phyloP scores from a whole-genome alignment of 1,140 invertebrate species.

The Cotesia glomerata region DNA sequence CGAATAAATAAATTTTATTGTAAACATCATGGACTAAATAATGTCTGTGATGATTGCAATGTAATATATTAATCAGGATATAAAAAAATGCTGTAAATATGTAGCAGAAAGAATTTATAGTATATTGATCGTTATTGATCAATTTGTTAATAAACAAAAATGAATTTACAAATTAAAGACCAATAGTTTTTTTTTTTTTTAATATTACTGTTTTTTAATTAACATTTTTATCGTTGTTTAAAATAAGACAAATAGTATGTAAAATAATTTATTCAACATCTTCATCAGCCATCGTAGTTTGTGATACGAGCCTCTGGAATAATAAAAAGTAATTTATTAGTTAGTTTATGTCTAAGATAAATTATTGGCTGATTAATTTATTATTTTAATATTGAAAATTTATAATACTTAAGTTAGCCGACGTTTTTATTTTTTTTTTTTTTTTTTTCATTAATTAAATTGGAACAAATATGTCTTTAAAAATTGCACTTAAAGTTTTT shows the following conservation, averaged over 20 bases:
- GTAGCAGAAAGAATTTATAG: neutral
- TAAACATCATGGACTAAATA: neutral
- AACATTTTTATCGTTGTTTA: slow-evolving; percentile 23
- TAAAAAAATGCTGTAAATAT: too few species aligned
- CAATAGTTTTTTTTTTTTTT: slow-evolving; percentile 39
- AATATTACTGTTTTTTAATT: slow-evolving; percentile 39
- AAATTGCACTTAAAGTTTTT: too few species aligned
- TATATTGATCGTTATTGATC: slow-evolving; percentile 24
- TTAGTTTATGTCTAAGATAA: neutral
- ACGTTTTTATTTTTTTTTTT: neutral
- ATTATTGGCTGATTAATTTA: neutral
- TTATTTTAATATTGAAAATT: neutral
- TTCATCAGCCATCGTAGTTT: slow-evolving; percentile 55
- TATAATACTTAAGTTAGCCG: neutral
- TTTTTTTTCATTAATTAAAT: neutral
- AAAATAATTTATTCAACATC: slow-evolving; percentile 54
- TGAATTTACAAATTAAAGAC: slow-evolving; percentile 20
- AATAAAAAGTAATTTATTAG: neutral
- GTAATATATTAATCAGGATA: neutral
- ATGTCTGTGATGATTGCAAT: neutral
- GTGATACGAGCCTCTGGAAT: slow-evolving; percentile 53
- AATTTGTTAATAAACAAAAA: slow-evolving; percentile 22
- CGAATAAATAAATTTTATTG: neutral
- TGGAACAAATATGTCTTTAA: neutral
- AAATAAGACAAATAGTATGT: neutral